Evolutionary conservation across 2,888 invertebrate species (phyloP).

Genomic region (Drosophila incognita): DNA sequence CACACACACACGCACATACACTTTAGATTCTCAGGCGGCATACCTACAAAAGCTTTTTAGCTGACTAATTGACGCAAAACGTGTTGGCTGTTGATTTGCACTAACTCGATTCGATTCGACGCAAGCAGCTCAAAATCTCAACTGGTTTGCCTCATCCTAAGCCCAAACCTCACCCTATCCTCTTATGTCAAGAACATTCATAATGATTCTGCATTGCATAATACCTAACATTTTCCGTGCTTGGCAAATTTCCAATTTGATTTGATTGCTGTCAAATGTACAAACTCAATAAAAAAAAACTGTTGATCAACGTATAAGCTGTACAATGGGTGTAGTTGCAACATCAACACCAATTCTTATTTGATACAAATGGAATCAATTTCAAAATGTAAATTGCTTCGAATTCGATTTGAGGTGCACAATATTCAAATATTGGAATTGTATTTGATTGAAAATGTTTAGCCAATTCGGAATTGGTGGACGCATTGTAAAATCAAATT

Average conservation of each 20-base stretch:
- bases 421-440: neutral
- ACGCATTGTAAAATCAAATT: neutral
- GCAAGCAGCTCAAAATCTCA: conserved; percentile 57
- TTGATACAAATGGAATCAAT: neutral
- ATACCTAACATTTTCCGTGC: conserved; percentile 1
- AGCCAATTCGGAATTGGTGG: neutral
- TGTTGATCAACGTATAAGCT: neutral
- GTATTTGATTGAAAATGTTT: neutral
- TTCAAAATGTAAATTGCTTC: neutral
- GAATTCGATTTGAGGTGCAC: neutral
- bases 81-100: conserved; percentile 64
- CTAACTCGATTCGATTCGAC: conserved; percentile 64
- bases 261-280: conserved; percentile 8
- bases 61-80: conserved; percentile 71
- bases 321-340: neutral
- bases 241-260: neutral
- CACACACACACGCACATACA: conserved; percentile 10
- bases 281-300: neutral
- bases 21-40: conserved; percentile 55
- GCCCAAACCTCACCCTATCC: neutral
- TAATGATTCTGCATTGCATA: conserved; percentile 15
- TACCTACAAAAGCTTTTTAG: conserved; percentile 73
- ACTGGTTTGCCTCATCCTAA: neutral
- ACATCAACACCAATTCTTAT: neutral
- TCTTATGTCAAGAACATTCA: conserved; percentile 5